Conservation (phyloP, 2,888 invertebrate species). For the Sycophila texana region DNA sequence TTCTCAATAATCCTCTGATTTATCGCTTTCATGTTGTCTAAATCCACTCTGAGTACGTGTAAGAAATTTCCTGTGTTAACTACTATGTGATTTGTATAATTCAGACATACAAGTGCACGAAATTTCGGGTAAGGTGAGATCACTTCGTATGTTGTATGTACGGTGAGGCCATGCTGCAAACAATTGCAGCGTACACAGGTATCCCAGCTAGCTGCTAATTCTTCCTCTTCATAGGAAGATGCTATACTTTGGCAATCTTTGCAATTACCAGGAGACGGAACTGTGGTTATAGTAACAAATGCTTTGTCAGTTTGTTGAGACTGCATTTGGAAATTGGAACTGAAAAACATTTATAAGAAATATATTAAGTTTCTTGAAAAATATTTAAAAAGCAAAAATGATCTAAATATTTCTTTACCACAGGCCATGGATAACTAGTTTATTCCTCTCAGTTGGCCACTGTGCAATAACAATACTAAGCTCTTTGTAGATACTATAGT, state of each 20-base stretch:
- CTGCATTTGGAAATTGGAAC: slow-evolving; percentile 67
- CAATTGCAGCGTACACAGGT: slow-evolving; percentile 84
- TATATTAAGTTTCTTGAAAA: slow-evolving; percentile 31
- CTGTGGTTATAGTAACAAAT: slow-evolving; percentile 82
- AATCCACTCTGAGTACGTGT: slow-evolving; percentile 84
- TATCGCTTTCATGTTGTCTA: slow-evolving; percentile 72
- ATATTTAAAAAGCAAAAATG: neutral
- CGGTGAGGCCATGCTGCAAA: slow-evolving; percentile 91
- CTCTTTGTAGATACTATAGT: slow-evolving; percentile 75
- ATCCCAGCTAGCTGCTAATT: slow-evolving; percentile 78
- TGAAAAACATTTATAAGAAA: slow-evolving; percentile 53
- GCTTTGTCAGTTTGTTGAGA: slow-evolving; percentile 76
- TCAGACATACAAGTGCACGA: slow-evolving; percentile 82
- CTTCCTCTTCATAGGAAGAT: slow-evolving; percentile 77
- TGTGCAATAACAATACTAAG: slow-evolving; percentile 83
- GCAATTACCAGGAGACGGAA: slow-evolving; percentile 82
- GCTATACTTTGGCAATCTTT: slow-evolving; percentile 78
- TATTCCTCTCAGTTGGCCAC: slow-evolving; percentile 82
- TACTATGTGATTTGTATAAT: slow-evolving; percentile 85
- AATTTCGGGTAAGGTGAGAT: slow-evolving; percentile 90
- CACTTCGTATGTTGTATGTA: slow-evolving; percentile 94
- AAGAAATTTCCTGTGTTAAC: slow-evolving; percentile 91
- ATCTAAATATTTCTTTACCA: slow-evolving; percentile 75
- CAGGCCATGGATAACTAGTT: slow-evolving; percentile 83
- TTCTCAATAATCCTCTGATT: slow-evolving; percentile 70